These are phyloP conservation scores for Cydia splendana DNA, from an alignment of 1,140 invertebrate species.

Conservation along the genomic window DNA sequence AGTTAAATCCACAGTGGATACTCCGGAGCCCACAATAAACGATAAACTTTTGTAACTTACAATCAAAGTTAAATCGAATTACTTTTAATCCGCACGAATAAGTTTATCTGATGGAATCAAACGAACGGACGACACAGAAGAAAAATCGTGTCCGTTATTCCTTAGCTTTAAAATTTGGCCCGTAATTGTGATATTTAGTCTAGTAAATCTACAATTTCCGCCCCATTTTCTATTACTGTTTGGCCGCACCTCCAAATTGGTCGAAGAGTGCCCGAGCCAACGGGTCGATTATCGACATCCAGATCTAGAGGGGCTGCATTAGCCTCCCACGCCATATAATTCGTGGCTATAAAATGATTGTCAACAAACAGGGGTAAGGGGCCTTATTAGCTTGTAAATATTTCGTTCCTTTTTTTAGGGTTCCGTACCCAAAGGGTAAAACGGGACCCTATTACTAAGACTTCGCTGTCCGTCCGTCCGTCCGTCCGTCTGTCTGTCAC, in stretches of 20 bases:
- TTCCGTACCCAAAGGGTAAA: too few species aligned
- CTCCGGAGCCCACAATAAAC: too few species aligned
- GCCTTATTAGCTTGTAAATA: not conserved
- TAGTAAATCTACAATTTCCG: slow-evolving; percentile 30
- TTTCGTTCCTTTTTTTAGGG: not conserved
- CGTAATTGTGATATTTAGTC: slow-evolving; percentile 4
- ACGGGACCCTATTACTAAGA: too few species aligned
- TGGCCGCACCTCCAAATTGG: slow-evolving; percentile 29
- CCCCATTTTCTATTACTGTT: slow-evolving; percentile 10
- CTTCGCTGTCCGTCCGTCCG: too few species aligned
- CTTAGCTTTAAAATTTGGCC: not conserved
- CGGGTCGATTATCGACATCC: slow-evolving; percentile 35
- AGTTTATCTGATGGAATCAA: slow-evolving; percentile 14
- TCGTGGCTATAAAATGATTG: slow-evolving; percentile 28
- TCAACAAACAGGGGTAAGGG: slow-evolving; percentile 23
- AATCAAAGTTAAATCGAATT: not conserved
- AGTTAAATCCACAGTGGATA: too few species aligned
- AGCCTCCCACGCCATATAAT: slow-evolving; percentile 29
- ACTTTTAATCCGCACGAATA: slow-evolving; percentile 8
- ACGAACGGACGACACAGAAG: not conserved
- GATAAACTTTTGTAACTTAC: not conserved
- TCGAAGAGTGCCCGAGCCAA: slow-evolving; percentile 14
- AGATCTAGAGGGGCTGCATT: slow-evolving; percentile 33
- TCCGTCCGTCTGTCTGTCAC: too few species aligned
- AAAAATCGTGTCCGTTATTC: slow-evolving; percentile 25